phyloP scores from a whole-genome alignment of 2,888 invertebrate genomes.

The Andrena dorsata region DNA sequence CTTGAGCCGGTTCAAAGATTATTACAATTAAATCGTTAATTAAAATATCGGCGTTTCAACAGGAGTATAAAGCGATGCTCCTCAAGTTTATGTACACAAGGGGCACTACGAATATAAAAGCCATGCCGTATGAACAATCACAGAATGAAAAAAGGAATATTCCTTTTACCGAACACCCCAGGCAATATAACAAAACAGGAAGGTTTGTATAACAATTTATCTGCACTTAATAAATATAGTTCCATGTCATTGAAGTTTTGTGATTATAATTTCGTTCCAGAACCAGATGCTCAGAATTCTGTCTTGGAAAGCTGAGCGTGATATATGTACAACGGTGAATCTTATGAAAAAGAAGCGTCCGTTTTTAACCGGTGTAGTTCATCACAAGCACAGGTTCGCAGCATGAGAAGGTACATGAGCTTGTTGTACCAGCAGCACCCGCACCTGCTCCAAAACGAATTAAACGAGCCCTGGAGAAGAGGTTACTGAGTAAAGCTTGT shows the following conservation, averaged over 20 bases:
- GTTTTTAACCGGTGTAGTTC: constrained; percentile 78
- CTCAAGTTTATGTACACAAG: constrained; percentile 26
- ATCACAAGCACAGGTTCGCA: constrained; percentile 62
- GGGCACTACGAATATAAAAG: constrained; percentile 52
- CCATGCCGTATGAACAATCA: constrained; percentile 21
- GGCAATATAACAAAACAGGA: constrained; percentile 35
- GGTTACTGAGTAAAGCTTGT: no score
- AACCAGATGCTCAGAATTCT: constrained; percentile 46
- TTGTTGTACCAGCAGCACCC: not conserved
- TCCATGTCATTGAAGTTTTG: not conserved
- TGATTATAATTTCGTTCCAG: constrained; percentile 13
- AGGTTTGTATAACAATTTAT: constrained; percentile 13
- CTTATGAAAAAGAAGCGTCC: constrained; percentile 73
- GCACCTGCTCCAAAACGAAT: no score
- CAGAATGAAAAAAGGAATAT: no score
- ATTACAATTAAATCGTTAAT: no score
- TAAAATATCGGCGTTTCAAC: constrained; percentile 47
- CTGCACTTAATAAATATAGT: not conserved
- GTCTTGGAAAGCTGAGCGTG: constrained; percentile 76
- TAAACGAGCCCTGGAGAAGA: no score
- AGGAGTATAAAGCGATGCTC: constrained; percentile 55
- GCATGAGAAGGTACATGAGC: not conserved
- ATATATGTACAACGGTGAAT: constrained; percentile 67
- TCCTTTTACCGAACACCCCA: not conserved
- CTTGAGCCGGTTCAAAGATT: no score